Conservation (phyloP, 2,113 vertebrate species). For the Thryonomys swinderianus region DNA sequence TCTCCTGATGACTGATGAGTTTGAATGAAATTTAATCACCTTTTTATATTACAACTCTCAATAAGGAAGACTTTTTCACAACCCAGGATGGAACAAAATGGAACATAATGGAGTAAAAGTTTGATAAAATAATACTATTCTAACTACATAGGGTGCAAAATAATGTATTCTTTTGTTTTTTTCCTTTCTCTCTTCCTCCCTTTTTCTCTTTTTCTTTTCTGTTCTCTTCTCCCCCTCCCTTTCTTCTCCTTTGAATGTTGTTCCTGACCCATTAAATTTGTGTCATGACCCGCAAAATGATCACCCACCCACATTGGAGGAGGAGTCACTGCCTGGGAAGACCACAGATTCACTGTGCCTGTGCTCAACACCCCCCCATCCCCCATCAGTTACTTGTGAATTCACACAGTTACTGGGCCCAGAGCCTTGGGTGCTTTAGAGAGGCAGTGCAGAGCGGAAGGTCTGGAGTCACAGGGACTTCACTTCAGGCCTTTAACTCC, state of each 20-base stretch:
- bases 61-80: conserved; percentile 30
- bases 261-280: conserved; percentile 12
- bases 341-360: not conserved
- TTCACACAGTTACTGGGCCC: not conserved
- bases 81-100: not conserved
- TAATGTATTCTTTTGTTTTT: not conserved
- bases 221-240: not conserved
- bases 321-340: not conserved
- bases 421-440: not conserved
- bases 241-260: conserved; percentile 7
- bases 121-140: conserved; percentile 42
- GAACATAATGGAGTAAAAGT: conserved; percentile 28
- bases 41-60: conserved; percentile 11
- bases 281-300: conserved; percentile 12
- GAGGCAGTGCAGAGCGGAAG: not conserved
- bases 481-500: conserved; percentile 33
- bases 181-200: not conserved
- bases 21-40: conserved; percentile 46
- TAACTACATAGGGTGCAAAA: not conserved
- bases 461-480: not conserved
- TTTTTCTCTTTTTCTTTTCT: not conserved
- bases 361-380: not conserved
- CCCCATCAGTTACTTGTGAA: not conserved
- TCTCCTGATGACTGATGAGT: conserved; percentile 29
- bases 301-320: not conserved